Evolutionary conservation across 2,888 invertebrate species (phyloP), one percentile per base, ranked within the genome.

Genomic region (Calameuta idolon): DNA sequence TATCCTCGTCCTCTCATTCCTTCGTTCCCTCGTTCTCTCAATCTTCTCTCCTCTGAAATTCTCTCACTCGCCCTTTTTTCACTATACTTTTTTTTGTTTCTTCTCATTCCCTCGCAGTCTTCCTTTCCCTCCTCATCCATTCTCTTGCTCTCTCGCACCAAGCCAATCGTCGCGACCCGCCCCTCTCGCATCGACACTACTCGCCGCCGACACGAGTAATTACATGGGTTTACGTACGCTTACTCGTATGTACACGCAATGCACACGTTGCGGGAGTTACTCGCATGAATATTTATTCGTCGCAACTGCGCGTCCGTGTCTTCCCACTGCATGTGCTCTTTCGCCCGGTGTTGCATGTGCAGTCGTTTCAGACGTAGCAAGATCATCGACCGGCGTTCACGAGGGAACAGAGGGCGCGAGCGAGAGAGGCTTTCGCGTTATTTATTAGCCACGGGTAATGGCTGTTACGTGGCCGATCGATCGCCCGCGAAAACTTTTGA

Each of bases 391-490:
- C 55, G 55, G 55, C 23, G 55, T 23, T 55, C 55, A 5, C 23
- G 55, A 55, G 23, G 55, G 55, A 55, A 55, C 55, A 9, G 9
- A 55, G 23, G 55, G 55, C 55, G 55, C 55, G 55, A 55, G 35
- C 35, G 35, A 35, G 35, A 35, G 35, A 35, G 55, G 23, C 55
- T 55, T 9, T 55, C 55, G 55, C 55, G 55, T 55, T 55, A 55
- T 55, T 55, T 55, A 55, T 55, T 55, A 23, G 69, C 35, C 69
- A 89, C 89, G 87, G 83, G 85, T 86, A 87, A 88, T 86, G 86
- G 86, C 77, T 82, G 83, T 85, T 85, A 85, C 89, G 85, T 85
- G 84, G 85, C 85, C 85, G 88, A 88, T 87, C 86, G 81, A 80
- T 81, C 75, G 69, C 75, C 69, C 34, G 55, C 31, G 33, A 73